Base-by-base conservation (phyloP, 2,888 invertebrate genomes). In the Azorinus chamasolen region DNA sequence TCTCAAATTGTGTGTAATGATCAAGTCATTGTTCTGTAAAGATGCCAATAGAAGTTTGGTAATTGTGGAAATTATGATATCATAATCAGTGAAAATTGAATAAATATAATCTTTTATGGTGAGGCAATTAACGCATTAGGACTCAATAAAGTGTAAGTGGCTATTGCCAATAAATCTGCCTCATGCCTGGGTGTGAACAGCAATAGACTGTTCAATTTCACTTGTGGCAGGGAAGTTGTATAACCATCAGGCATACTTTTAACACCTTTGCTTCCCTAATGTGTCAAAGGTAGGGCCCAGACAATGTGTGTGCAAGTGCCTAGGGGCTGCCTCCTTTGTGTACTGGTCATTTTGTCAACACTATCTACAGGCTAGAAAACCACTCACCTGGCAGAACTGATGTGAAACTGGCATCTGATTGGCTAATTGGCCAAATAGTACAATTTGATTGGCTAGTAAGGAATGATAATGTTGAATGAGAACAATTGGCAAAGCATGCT, bases 121-220 rank as follows among this genome's bases (percentile, higher is more conserved):
- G 32, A 32, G 10, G 10, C 32, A 32, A 32, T 32, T 32, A 32
- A 32, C 10, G 10, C 32, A 14, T 5, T 14, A 5, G 14, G 4
- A 45, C 14, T 14, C 3, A 14, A 8, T 18, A 45, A 45, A 20
- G n/a, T 45, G 45, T 20, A 4, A 45, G 14, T 8, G 20, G 45
- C 14, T 32, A 32, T n/a, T 53, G 53, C 27, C 53, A 25, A 14
- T 53, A 53, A 53, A 53, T 61, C 61, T 61, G 61, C 37, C 22
- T 37, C 22, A 18, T 25, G 12, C 37, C 4, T 12, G 14, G 3
- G 61, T 62, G 62, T 51, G 62, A 62, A 62, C 51, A 62, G 53
- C 53, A 62, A 24, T 39, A 41, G n/a, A 39, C 39, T 53, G 32
- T 14, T 24, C 18, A 24, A 24, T 50, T 50, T 50, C 18, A 45